Evolutionary conservation across 2,797 vertebrate species (phyloP).

Genomic region (Manis javanica): DNA sequence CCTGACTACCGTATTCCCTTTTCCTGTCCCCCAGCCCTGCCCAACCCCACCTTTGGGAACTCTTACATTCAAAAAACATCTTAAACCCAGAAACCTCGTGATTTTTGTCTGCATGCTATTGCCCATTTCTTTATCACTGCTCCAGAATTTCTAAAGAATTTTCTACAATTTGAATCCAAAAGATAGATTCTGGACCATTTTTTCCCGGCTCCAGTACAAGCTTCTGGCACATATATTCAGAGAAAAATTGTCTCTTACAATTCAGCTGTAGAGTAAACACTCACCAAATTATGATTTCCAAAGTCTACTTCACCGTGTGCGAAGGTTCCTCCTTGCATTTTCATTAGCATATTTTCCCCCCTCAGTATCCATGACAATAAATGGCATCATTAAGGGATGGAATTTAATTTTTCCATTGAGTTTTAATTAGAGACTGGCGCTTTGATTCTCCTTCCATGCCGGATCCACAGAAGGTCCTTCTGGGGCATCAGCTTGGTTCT

Average conservation of each 20-base stretch:
- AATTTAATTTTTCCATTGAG: constrained; percentile 52
- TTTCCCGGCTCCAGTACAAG: background rate
- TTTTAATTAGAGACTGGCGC: constrained; percentile 53
- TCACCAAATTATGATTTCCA: too few relatives aligned
- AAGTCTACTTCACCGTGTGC: background rate
- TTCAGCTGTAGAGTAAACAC: fast-evolving
- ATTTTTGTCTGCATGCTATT: background rate
- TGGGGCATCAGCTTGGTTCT: fast-evolving
- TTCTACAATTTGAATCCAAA: background rate
- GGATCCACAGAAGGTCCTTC: background rate
- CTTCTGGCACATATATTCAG: background rate
- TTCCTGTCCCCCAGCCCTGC: fast-evolving
- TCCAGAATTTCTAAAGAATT: background rate
- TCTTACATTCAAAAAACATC: fast-evolving
- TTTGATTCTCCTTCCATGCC: background rate
- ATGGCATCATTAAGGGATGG: constrained; percentile 25
- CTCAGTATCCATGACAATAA: constrained; percentile 58
- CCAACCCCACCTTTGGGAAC: background rate
- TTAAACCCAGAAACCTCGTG: background rate
- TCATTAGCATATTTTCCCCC: background rate
- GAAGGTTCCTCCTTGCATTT: background rate
- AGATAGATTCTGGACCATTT: background rate
- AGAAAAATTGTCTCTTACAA: fast-evolving
- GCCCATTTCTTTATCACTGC: fast-evolving
- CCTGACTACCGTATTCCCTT: fast-evolving